These are phyloP conservation scores for Cephalopachus bancanus DNA, from an alignment of 2,797 vertebrate genomes.

Conservation along the genomic window DNA sequence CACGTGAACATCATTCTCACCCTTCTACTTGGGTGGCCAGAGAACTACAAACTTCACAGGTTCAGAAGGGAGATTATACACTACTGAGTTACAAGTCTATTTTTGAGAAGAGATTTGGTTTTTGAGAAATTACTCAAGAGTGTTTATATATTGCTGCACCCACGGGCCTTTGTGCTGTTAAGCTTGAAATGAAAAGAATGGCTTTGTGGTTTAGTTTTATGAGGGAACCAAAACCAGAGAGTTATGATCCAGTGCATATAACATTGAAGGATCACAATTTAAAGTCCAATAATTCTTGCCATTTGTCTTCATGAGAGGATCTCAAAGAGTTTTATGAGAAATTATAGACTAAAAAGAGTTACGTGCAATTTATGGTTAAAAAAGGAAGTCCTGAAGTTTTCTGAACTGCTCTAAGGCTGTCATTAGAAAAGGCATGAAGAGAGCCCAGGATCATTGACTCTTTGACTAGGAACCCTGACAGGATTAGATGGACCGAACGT, in stretches of 20 bases:
- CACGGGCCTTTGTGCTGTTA: conserved; percentile 69
- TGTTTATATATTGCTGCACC: conserved; percentile 76
- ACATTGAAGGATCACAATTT: conserved; percentile 70
- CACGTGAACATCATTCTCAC: neutral
- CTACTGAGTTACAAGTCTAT: conserved; percentile 61
- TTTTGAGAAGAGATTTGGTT: conserved; percentile 74
- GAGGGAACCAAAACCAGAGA: conserved; percentile 62
- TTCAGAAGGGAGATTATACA: conserved; percentile 70
- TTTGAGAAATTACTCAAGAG: conserved; percentile 75
- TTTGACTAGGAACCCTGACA: conserved; percentile 23
- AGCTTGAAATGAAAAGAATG: conserved; percentile 82
- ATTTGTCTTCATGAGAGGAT: conserved; percentile 74
- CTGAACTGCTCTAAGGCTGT: conserved; percentile 66
- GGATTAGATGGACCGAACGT: neutral
- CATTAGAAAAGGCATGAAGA: conserved; percentile 58
- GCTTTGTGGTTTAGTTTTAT: conserved; percentile 78
- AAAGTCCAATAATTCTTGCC: conserved; percentile 67
- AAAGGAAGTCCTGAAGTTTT: conserved; percentile 69
- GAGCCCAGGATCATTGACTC: conserved; percentile 26
- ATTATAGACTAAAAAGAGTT: conserved; percentile 74
- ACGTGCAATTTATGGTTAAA: conserved; percentile 67
- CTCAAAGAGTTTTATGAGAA: conserved; percentile 77
- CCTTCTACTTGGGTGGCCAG: conserved; percentile 68
- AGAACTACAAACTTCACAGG: conserved; percentile 58
- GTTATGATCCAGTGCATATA: conserved; percentile 63